Base-by-base conservation (phyloP, 2,797 vertebrate species). In the Cetoscarus ocellatus region DNA sequence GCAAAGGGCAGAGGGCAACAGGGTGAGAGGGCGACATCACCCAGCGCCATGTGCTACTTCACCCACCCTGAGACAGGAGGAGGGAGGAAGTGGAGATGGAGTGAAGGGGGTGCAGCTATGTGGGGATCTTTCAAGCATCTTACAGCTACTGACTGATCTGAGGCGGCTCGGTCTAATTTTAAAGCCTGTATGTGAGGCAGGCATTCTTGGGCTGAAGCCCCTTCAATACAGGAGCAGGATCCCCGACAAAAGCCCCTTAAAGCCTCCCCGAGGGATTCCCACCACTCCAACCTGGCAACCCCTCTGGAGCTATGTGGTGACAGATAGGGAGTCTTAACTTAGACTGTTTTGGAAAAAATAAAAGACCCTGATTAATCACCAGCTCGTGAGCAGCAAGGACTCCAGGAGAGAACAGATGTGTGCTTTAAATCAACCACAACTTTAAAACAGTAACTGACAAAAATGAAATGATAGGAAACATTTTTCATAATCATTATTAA, bases 1-100 rank as follows among this genome's bases (percentile, higher is more conserved):
- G 50, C 63, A n/a, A 53, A 59, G 80, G 85, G 61, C 82, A 64
- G 52, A 2, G 82, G 82, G 75, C 66, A 80, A 82, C 61, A 67
- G 79, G 74, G 81, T 76, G 85, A 69, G 86, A 82, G 70, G 79
- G 82, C 83, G 86, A 92, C 86, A 91, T 92, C 86, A 90, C 69
- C 74, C 68, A 35, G 58, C 70, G 9, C 75, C 79, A 79, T 77
- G 53, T 63, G 75, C 51, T 67, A 77, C 50, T 54, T 81, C 47
- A 74, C 67, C 58, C 65, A 79, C 60, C 61, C 58, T 38, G 50
- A 60, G 18, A 40, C 38, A 69, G 51, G 35, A 10, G 19, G 58
- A 48, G 44, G 67, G 12, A 51, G 56, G 48, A 13, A 47, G 34
- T 47, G 61, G 63, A 54, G 67, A 19, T 1, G 35, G 5, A 44